Percentiles rank a stretch among this genome's conserved stretches.
These are phyloP conservation scores for Basileuterus tristriatus DNA, from an alignment of 2,797 vertebrate species.

Conservation along the genomic window DNA sequence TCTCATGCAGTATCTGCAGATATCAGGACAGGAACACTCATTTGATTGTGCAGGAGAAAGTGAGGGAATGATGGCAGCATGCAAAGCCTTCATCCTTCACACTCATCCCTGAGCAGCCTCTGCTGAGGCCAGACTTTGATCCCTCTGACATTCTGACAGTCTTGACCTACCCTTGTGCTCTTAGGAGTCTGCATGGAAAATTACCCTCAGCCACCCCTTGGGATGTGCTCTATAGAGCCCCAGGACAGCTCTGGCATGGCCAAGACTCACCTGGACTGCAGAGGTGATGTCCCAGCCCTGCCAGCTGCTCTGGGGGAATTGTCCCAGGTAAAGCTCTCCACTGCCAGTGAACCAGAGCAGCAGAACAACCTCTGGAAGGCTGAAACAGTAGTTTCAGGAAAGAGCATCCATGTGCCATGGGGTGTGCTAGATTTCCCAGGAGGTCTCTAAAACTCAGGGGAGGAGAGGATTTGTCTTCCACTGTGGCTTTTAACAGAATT, in stretches of 20 bases:
- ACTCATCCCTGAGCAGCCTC: not conserved
- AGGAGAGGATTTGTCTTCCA: not conserved
- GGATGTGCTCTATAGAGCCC: not conserved
- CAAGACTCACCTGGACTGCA: rapidly evolving
- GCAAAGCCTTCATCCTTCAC: not conserved
- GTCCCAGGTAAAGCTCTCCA: not conserved
- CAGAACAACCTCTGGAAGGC: not conserved
- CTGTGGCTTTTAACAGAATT: not conserved
- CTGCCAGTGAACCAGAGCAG: not conserved
- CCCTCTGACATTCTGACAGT: not conserved
- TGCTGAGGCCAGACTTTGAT: not conserved
- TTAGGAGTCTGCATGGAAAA: not conserved
- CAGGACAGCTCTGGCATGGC: not conserved
- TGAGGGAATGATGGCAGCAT: not conserved
- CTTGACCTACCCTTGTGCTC: not conserved
- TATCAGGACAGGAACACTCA: not conserved
- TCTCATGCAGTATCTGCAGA: not conserved
- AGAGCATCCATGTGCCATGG: not conserved
- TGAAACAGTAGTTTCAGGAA: not conserved
- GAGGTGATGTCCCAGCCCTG: not conserved
- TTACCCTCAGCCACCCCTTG: not conserved
- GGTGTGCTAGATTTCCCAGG: not conserved
- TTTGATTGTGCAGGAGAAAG: not conserved
- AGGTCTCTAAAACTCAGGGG: not conserved
- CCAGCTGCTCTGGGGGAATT: not conserved